Conservation (phyloP, 2,113 vertebrate genomes). For the Atrichornis clamosus region DNA sequence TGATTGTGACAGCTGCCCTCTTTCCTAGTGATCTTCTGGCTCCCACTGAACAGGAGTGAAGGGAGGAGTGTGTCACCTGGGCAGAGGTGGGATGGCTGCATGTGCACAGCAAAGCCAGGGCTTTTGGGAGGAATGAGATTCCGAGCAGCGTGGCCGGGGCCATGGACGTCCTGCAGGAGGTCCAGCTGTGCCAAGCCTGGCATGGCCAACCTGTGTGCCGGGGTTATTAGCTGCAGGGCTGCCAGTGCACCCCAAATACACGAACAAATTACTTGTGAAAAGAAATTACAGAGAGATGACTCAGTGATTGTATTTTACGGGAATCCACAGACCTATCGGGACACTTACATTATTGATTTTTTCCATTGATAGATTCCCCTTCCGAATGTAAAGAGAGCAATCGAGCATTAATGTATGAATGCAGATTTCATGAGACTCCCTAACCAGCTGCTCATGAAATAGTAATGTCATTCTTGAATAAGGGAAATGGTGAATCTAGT, state of each 20-base stretch:
- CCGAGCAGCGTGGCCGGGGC: not conserved
- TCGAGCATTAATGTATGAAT: not conserved
- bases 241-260: not conserved
- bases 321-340: not conserved
- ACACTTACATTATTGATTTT: not conserved
- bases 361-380: not conserved
- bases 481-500: not conserved
- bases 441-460: slow-evolving; percentile 11
- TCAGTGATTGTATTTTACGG: not conserved
- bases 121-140: not conserved
- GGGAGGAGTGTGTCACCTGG: not conserved
- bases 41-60: not conserved
- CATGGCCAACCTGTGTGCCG: not conserved
- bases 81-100: fast-evolving
- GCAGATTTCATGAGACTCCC: slow-evolving; percentile 8
- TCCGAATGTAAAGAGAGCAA: not conserved
- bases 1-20: not conserved
- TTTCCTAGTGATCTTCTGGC: not conserved
- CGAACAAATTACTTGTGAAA: not conserved
- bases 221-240: no score
- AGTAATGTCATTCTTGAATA: slow-evolving; percentile 21
- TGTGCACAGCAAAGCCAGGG: fast-evolving
- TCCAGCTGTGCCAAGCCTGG: not conserved
- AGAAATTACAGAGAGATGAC: not conserved
- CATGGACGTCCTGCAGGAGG: not conserved